Base-by-base conservation (phyloP, 2,113 vertebrate genomes). In the Elachura formosa region DNA sequence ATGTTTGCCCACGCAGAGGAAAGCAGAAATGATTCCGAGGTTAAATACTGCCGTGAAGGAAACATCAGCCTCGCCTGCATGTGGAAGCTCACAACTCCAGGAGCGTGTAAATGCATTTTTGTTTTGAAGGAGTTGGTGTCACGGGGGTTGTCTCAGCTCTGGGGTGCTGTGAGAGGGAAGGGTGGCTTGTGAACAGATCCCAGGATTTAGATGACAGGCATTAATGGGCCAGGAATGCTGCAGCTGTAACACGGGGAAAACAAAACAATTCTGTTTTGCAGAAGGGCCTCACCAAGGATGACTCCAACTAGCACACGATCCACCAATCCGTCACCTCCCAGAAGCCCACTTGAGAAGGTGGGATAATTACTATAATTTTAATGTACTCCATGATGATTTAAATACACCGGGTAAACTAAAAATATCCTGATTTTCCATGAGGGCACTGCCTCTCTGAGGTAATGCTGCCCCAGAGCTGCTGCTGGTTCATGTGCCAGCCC, bases 361-460 rank as follows among this genome's bases (percentile, higher is more conserved):
- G 96, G 95, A 96, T 97, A 97, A 97, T 97, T 96, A 95, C 95
- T 97, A 59, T 96, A 96, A 97, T 97, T 96, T 92, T 77, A 90
- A 96, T 93, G 93, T 93, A 54, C 94, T 92, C 94, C 92, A 81
- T 55, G 85, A 94, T 78, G 90, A 93, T 90, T 93, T 96, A 96
- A 93, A 94, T 96, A 93, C 76, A 84, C 68, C 29, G 66, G 66
- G 82, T 90, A 93, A 95, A 94, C 96, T 95, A 97, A 97, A 97
- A 97, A 97, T 97, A 97, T 26, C 92, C 76, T 41, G 64, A 75
- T 96, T 95, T 96, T 90, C 90, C 11, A 0, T 94, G 93, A 93
- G 92, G 93, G 46, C 3, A 0, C 63, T 95, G 91, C 59, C 91
- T 95, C 91, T 77, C 64, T 94, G 93, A 95, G 85, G 91, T 87